These are phyloP conservation scores for Trachops cirrhosus DNA, from an alignment of 2,797 vertebrate genomes.

Conservation along the genomic window DNA sequence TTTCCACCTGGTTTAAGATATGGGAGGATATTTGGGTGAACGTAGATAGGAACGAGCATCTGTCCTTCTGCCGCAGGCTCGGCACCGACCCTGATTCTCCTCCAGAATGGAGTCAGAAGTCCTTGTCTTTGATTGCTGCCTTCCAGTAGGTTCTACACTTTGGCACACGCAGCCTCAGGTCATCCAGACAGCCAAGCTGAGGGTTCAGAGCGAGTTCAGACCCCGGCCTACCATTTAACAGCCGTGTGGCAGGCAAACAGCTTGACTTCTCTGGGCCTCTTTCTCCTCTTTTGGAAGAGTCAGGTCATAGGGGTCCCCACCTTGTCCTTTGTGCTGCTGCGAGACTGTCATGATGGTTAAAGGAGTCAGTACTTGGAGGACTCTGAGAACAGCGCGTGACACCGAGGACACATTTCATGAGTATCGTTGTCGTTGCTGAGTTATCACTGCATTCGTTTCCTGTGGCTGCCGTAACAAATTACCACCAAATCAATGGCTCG, in stretches of 20 bases:
- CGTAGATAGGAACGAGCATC: rapidly evolving
- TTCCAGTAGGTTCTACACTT: neutral
- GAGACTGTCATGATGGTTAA: too few relatives aligned
- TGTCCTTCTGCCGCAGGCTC: neutral
- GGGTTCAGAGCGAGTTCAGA: neutral
- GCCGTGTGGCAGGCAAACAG: rapidly evolving
- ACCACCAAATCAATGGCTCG: neutral
- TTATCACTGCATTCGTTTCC: neutral
- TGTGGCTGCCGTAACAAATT: neutral
- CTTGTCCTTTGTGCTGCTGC: neutral
- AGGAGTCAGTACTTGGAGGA: neutral
- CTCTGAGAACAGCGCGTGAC: neutral
- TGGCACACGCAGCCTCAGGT: neutral
- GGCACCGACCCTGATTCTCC: rapidly evolving
- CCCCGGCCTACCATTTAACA: neutral
- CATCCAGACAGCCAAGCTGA: neutral
- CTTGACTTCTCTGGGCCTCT: neutral
- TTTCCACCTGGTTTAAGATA: neutral
- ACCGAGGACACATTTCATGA: neutral
- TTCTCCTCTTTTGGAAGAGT: neutral
- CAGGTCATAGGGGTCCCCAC: neutral
- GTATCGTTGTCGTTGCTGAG: neutral
- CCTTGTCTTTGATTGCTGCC: neutral
- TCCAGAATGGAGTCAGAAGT: neutral
- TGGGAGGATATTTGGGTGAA: neutral